Percentiles rank a stretch among this genome's conserved stretches.
Evolutionary conservation across 1,140 invertebrate genomes (phyloP).

Genomic region (Bathynomus jamesi): DNA sequence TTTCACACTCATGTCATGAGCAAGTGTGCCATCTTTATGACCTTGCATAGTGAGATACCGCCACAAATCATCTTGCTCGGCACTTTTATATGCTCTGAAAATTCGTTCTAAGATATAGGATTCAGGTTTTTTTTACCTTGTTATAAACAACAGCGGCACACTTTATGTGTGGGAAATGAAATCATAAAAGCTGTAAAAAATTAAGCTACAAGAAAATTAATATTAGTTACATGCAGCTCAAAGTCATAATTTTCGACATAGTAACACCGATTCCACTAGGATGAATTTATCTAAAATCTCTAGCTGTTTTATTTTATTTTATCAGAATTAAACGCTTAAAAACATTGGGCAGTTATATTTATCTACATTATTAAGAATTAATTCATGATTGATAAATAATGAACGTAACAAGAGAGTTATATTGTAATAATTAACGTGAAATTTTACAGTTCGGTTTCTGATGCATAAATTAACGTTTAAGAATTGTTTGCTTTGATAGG

Average conservation of each 20-base stretch:
- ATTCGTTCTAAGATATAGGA: neutral
- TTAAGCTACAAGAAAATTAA: neutral
- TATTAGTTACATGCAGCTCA: neutral
- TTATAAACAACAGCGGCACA: neutral
- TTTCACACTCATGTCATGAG: constrained; percentile 55
- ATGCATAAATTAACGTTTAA: too few relatives aligned
- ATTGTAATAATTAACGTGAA: too few relatives aligned
- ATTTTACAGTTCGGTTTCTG: too few relatives aligned
- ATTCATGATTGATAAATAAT: too few relatives aligned
- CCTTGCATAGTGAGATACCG: constrained; percentile 48
- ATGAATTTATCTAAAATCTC: too few relatives aligned
- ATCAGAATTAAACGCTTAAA: too few relatives aligned
- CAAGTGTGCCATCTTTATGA: constrained; percentile 43
- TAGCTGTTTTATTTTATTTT: too few relatives aligned
- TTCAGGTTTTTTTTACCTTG: neutral
- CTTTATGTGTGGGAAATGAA: neutral
- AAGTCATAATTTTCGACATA: neutral
- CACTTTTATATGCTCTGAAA: constrained; percentile 48
- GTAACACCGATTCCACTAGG: neutral
- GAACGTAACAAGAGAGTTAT: too few relatives aligned
- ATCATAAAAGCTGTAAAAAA: neutral
- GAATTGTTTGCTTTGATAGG: too few relatives aligned
- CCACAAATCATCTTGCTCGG: constrained; percentile 81
- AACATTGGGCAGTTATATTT: too few relatives aligned
- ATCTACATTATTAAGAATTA: too few relatives aligned